Evolutionary conservation across 2,888 invertebrate genomes (phyloP), one percentile per base, ranked within the genome.

Genomic region (Eupeodes latifasciatus): DNA sequence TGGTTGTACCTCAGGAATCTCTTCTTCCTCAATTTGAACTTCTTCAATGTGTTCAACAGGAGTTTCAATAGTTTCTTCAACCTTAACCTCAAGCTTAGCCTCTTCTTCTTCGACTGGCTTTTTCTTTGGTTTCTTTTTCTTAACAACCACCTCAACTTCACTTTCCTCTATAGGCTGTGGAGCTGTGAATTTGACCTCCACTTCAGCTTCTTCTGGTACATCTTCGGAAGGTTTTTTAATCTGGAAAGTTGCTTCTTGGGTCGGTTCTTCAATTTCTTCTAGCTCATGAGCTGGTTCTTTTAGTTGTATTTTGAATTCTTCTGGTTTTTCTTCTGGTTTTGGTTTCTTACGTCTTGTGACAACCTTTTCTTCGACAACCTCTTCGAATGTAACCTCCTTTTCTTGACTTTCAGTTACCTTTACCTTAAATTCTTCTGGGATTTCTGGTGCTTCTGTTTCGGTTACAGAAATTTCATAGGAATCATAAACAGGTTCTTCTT

Each of bases 341-440:
- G 91, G 91, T 62, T 93, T 93, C 91, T 93, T 93, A 77, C 91
- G 94, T 91, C 90, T 91, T 7, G 92, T 92, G 4, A 92, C 91
- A 71, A 92, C 91, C 85, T 92, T 91, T 85, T 93, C 92, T 90
- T 93, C 93, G 72, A 93, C 91, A 79, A 93, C 89, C 84, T 93
- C 93, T 62, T 93, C 91, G 9, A 91, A 90, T 36, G 91, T 91
- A 47, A 92, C 91, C 80, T 93, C 91, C 11, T 91, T 91, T 82
- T 92, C 91, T 71, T 93, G 91, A 69, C 91, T 91, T 82, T 93
- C 92, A 80, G 93, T 88, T 64, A 94, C 91, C 79, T 92, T 91
- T 4, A 93, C 91, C 91, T 92, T 91, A 90, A 92, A 91, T 90
- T 93, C 93, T 59, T 91, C 91, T 2, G 91, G 93, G 4, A 90